These are phyloP conservation scores for Cryptocephalus primarius DNA, from an alignment of 2,888 invertebrate species.

Conservation along the genomic window DNA sequence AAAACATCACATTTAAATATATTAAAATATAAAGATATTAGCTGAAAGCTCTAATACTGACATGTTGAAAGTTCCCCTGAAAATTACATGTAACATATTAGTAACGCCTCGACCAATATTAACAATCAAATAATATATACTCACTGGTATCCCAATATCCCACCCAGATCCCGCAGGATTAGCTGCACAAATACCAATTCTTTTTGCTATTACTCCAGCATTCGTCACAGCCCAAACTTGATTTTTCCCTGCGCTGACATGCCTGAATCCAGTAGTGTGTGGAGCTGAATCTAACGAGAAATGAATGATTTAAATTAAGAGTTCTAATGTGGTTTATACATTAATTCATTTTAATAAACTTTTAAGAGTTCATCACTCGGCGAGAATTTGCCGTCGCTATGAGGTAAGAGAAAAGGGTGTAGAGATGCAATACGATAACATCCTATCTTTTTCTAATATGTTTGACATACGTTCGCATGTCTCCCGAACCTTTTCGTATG, in stretches of 20 bases:
- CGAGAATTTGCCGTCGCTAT: no score
- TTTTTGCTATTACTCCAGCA: conserved; percentile 56
- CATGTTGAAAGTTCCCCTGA: conserved; percentile 41
- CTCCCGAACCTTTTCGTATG: no score
- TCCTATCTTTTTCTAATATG: no score
- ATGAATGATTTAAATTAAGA: no score
- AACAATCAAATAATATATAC: conserved; percentile 10
- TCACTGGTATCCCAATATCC: conserved; percentile 56
- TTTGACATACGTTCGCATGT: no score
- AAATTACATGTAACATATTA: conserved; percentile 2
- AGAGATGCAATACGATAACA: no score
- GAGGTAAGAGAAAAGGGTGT: no score
- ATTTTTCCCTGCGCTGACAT: conserved; percentile 54
- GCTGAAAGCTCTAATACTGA: conserved; percentile 25
- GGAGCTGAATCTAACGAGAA: conserved; percentile 26
- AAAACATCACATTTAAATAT: conserved; percentile 6
- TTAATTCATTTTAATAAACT: no score
- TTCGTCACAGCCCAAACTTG: conserved; percentile 70
- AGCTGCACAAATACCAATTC: conserved; percentile 62
- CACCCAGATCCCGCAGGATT: conserved; percentile 70
- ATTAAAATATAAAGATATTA: conserved; percentile 5
- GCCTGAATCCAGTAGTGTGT: conserved; percentile 48
- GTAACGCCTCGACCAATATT: no score
- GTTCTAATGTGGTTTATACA: no score
- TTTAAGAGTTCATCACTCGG: no score